Percentiles rank a stretch among this genome's conserved stretches.
Conservation (phyloP, 2,113 vertebrate species). For the Toxotes chatareus region DNA sequence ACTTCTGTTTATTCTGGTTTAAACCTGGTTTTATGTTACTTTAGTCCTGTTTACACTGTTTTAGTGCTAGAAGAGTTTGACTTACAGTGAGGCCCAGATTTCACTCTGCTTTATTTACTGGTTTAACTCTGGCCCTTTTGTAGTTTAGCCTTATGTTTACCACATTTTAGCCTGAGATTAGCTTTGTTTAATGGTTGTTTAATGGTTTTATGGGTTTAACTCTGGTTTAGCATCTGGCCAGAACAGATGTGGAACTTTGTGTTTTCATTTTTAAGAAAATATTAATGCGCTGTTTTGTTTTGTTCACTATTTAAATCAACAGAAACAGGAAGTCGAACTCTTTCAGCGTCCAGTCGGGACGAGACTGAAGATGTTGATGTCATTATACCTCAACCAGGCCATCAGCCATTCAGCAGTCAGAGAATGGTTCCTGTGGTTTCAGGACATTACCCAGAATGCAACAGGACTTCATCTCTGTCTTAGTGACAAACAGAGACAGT, state of each 20-base stretch:
- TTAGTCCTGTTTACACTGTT: background rate
- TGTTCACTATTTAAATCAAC: background rate
- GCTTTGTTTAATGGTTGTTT: no score
- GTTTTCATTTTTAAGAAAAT: background rate
- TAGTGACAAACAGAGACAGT: slow-evolving; percentile 23
- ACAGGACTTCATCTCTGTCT: slow-evolving; percentile 31
- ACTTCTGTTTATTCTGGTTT: no score
- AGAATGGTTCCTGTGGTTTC: slow-evolving; percentile 18
- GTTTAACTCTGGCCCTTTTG: no score
- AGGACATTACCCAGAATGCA: slow-evolving; percentile 50
- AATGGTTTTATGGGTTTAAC: no score
- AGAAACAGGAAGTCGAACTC: slow-evolving; percentile 85
- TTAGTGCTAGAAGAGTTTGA: background rate
- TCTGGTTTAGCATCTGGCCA: no score
- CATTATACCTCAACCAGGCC: slow-evolving; percentile 10
- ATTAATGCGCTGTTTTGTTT: background rate
- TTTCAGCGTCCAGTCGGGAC: slow-evolving; percentile 81
- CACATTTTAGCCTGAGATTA: no score
- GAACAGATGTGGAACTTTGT: background rate
- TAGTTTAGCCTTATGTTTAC: no score
- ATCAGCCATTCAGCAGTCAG: slow-evolving; percentile 49
- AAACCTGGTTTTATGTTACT: background rate
- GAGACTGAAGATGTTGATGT: slow-evolving; percentile 75
- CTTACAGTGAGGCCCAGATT: background rate
- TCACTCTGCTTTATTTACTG: no score